phyloP scores from a whole-genome alignment of 1,140 invertebrate genomes.

The Philopotamus ludificatus region DNA sequence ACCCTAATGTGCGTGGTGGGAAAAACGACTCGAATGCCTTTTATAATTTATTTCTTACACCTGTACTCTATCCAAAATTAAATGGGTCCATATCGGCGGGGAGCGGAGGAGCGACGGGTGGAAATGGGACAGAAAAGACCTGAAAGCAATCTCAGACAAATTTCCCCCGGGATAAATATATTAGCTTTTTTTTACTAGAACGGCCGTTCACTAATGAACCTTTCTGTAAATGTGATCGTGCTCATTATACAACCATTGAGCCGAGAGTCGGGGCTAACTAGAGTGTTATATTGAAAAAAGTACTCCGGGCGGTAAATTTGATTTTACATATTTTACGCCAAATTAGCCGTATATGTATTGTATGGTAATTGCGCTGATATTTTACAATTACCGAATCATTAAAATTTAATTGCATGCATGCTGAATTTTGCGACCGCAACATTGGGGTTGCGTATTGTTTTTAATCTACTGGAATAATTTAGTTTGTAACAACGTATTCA shows the following conservation, averaged over 20 bases:
- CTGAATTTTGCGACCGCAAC: too few species aligned
- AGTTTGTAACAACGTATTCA: too few species aligned
- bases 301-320: not conserved
- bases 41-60: slow-evolving; percentile 33
- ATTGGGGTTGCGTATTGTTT: too few species aligned
- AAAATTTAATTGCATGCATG: not conserved
- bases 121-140: slow-evolving; percentile 26
- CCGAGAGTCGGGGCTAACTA: too few species aligned
- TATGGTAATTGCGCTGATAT: too few species aligned
- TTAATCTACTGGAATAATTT: too few species aligned
- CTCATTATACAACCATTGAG: slow-evolving; percentile 12
- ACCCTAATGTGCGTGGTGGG: slow-evolving; percentile 33
- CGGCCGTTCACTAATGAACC: slow-evolving; percentile 18
- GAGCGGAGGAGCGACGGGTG: too few species aligned
- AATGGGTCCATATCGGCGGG: slow-evolving; percentile 16
- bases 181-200: slow-evolving; percentile 16
- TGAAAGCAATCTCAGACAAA: slow-evolving; percentile 31
- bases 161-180: slow-evolving; percentile 34
- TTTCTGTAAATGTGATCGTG: slow-evolving; percentile 3
- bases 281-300: too few species aligned
- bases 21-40: slow-evolving; percentile 29
- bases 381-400: not conserved
- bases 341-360: too few species aligned
- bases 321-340: too few species aligned
- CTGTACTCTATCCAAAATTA: slow-evolving; percentile 28